These are phyloP conservation scores for Eumeta japonica DNA, from an alignment of 1,140 invertebrate genomes.

Conservation along the genomic window DNA sequence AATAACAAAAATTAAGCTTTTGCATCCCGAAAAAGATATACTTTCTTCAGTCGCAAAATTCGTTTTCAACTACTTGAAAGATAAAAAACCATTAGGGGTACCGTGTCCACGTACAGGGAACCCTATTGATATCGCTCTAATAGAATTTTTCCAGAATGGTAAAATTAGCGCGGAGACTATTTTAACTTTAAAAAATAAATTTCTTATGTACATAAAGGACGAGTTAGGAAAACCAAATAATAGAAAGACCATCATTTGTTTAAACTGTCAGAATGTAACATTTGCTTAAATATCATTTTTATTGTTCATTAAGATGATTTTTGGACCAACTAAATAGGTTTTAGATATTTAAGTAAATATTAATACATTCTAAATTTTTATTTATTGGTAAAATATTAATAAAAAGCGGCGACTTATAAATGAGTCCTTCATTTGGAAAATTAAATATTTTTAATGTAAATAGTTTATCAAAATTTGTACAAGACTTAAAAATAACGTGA, in stretches of 20 bases:
- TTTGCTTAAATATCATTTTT: slow-evolving; percentile 19
- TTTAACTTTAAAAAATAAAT: slow-evolving; percentile 25
- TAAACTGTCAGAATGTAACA: slow-evolving; percentile 27
- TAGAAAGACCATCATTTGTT: slow-evolving; percentile 30
- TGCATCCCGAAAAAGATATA: slow-evolving; percentile 41
- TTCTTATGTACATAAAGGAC: slow-evolving; percentile 26
- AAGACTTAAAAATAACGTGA: no score
- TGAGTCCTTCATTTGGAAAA: no score
- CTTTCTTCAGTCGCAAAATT: slow-evolving; percentile 40
- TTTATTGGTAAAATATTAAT: no score
- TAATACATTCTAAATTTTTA: no score
- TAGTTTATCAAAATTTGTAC: no score
- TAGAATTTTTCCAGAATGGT: slow-evolving; percentile 48
- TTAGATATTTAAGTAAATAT: no score
- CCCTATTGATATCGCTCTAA: slow-evolving; percentile 30
- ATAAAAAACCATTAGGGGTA: slow-evolving; percentile 33
- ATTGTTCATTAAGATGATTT: no score
- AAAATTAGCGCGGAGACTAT: slow-evolving; percentile 33
- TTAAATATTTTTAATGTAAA: no score
- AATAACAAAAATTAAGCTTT: slow-evolving; percentile 28
- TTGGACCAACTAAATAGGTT: no score
- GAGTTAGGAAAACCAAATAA: no score
- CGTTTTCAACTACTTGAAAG: slow-evolving; percentile 44
- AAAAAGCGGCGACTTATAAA: no score
- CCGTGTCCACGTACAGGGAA: slow-evolving; percentile 27